Conservation (phyloP, 2,113 vertebrate genomes). For the Mesoclemmys tuberculata region DNA sequence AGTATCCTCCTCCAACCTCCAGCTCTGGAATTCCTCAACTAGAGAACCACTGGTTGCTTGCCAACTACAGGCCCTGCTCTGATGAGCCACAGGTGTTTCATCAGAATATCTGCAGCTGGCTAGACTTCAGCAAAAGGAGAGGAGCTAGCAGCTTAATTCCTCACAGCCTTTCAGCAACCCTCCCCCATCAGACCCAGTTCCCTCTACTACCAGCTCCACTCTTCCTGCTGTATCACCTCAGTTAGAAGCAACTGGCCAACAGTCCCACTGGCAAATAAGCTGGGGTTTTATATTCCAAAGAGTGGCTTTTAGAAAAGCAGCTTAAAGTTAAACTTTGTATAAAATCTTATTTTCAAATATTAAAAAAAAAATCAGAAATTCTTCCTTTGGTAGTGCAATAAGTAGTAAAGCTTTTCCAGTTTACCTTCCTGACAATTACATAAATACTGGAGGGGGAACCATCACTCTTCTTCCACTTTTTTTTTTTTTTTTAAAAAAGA, state of each 20-base stretch:
- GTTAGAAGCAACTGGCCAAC: slow-evolving; percentile 44
- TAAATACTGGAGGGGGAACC: slow-evolving; percentile 12
- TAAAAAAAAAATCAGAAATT: background rate
- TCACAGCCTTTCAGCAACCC: background rate
- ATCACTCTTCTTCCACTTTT: slow-evolving; percentile 21
- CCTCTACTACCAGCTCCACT: background rate
- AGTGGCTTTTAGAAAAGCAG: slow-evolving; percentile 42
- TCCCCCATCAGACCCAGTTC: background rate
- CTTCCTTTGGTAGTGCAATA: background rate
- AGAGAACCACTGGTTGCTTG: background rate
- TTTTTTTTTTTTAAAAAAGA: slow-evolving; percentile 6
- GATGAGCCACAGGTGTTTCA: slow-evolving; percentile 50
- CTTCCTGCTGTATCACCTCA: slow-evolving; percentile 45
- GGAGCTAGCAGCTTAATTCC: slow-evolving; percentile 9
- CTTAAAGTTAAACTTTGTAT: background rate
- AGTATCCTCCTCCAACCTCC: background rate
- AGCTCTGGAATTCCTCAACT: background rate
- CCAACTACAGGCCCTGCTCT: background rate
- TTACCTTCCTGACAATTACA: background rate
- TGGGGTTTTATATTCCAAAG: background rate
- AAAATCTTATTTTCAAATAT: background rate
- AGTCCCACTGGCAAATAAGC: slow-evolving; percentile 42
- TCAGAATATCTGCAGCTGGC: background rate
- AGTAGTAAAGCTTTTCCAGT: slow-evolving; percentile 27
- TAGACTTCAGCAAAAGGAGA: background rate